These are phyloP conservation scores for Mesodorylaimus sp. DNA, from an alignment of 2,888 invertebrate species.

Conservation along the genomic window DNA sequence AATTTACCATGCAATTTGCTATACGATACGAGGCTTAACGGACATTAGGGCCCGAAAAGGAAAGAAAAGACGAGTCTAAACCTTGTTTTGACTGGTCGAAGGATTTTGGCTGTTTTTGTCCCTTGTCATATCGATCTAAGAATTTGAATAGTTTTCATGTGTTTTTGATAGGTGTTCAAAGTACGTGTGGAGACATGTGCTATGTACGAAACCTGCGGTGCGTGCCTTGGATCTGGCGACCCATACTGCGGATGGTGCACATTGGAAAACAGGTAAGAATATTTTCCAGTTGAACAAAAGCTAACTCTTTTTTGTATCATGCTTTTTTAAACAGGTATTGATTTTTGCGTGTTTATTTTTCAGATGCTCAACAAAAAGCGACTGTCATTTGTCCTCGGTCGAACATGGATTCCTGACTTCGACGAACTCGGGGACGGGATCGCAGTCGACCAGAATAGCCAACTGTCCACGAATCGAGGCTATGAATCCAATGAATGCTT, in stretches of 20 bases:
- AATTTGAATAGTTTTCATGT: neutral
- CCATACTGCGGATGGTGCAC: constrained; percentile 37
- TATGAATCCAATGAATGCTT: constrained; percentile 7
- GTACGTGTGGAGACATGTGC: constrained; percentile 28
- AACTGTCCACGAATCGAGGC: constrained; percentile 6
- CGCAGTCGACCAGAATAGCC: too few species aligned
- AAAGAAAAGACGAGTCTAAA: too few species aligned
- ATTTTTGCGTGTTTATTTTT: constrained; percentile 2
- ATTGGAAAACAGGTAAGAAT: constrained; percentile 27
- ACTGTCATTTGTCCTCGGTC: constrained; percentile 12
- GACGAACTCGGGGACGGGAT: constrained; percentile 2
- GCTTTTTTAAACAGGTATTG: too few species aligned
- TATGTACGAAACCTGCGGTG: constrained; percentile 24
- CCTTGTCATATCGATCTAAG: neutral
- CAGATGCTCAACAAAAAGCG: constrained; percentile 15
- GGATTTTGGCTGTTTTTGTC: too few species aligned
- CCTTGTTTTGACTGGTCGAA: too few species aligned
- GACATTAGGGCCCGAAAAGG: too few species aligned
- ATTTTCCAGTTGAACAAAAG: neutral
- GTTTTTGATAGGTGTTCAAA: constrained; percentile 23
- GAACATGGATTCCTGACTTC: constrained; percentile 6
- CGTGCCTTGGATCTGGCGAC: constrained; percentile 30
- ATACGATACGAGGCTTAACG: too few species aligned
- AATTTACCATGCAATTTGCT: too few species aligned
- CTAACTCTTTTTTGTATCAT: too few species aligned